A percentile compares a stretch with the other conserved stretches of the same genome.
Evolutionary conservation across 2,888 invertebrate genomes (phyloP).

Genomic region (Phrixothrix hirtus): DNA sequence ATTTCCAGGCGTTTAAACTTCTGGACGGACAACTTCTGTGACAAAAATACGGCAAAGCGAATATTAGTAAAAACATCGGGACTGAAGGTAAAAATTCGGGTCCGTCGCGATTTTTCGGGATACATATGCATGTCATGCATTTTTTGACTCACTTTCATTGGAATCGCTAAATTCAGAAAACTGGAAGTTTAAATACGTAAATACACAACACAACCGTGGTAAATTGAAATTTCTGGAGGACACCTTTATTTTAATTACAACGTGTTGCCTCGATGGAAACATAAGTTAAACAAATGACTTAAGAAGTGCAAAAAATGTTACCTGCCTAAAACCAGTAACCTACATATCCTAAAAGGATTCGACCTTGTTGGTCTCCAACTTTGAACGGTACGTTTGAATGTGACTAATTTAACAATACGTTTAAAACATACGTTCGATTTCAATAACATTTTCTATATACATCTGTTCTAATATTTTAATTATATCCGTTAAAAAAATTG

Average conservation of each 20-base stretch:
- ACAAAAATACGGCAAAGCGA: too few relatives aligned
- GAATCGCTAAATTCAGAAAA: too few relatives aligned
- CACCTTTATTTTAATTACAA: not conserved
- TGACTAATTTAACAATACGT: conserved; percentile 9
- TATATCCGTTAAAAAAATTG: conserved; percentile 9
- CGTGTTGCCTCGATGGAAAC: not conserved
- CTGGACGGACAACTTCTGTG: too few relatives aligned
- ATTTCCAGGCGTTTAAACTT: too few relatives aligned
- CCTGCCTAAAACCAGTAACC: conserved; percentile 19
- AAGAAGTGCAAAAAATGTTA: conserved; percentile 11
- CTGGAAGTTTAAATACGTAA: too few relatives aligned
- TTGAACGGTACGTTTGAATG: not conserved
- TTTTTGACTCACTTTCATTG: too few relatives aligned
- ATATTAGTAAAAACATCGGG: too few relatives aligned
- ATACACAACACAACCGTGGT: too few relatives aligned
- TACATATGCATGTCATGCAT: too few relatives aligned
- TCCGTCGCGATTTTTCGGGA: too few relatives aligned
- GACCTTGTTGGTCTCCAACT: conserved; percentile 15
- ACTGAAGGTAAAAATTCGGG: too few relatives aligned
- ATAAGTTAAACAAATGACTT: not conserved
- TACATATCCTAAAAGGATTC: conserved; percentile 22
- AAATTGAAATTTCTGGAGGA: too few relatives aligned
- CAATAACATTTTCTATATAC: not conserved
- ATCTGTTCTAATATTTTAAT: not conserved
- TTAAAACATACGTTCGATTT: not conserved